Base-by-base conservation (phyloP, 2,888 invertebrate species). In the Suillia variegata region DNA sequence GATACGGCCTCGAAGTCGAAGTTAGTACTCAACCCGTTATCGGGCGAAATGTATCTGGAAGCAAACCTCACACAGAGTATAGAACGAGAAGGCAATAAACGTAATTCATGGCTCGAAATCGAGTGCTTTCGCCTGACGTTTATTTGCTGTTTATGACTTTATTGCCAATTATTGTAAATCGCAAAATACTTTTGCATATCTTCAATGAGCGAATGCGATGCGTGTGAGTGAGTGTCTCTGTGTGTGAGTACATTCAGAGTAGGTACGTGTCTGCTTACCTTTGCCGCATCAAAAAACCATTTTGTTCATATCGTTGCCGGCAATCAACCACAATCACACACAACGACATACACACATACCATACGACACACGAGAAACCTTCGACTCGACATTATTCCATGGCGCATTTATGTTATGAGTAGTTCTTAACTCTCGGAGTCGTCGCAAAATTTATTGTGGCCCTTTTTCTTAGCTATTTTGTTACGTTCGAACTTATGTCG, bases 121-220 rank as follows among this genome's bases (percentile, higher is more conserved):
- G 22, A 22, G 26, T 42, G 33, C 26, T 34, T 58, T 54, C 54
- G 54, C 34, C 33, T 63, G 62, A 63, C 65, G 38, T 59, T 65
- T 65, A 65, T 65, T 63, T 63, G 62, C 62, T 62, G 65, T 65
- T 65, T 65, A 65, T 63, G 63, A 60, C 62, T 63, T 65, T 65
- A 63, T 63, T 63, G 65, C 57, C 65, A 63, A 65, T 65, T 65
- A 65, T 60, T 62, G 60, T 62, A 56, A 65, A 63, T 62, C 57
- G 50, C 33, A 55, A 56, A 63, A 45, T 59, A 59, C 56, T 61
- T 56, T 56, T 26, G 34, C 34, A 38, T 47, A 22, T 24, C 15
- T 10, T n/a, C 52, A 22, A 17, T 20, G 51, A 15, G 18, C 34
- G 22, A 53, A 58, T 58, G n/a, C n/a, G n/a, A n/a, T n/a, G n/a